A percentile compares a stretch with the other conserved stretches of the same genome.
Evolutionary conservation across 2,113 vertebrate genomes (phyloP).

Genomic region (Naja naja): DNA sequence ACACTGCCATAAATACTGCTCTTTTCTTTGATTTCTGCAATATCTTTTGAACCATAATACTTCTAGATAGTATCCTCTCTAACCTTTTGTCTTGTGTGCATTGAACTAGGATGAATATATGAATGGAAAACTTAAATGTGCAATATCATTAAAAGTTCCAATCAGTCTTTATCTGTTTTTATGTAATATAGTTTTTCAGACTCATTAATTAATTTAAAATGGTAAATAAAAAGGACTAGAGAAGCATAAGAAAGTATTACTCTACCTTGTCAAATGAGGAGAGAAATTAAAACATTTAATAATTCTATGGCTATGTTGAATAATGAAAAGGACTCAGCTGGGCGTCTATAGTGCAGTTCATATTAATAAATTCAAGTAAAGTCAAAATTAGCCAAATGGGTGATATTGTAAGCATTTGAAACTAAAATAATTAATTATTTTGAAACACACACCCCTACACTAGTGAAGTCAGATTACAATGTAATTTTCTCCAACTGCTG

Average conservation of each 20-base stretch:
- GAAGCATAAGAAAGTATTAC: conserved; percentile 11
- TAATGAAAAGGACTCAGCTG: conserved; percentile 9
- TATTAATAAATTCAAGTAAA: neutral
- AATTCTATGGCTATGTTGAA: conserved; percentile 12
- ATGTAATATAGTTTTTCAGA: conserved; percentile 26
- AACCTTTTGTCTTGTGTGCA: neutral
- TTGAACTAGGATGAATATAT: neutral
- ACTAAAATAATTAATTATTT: conserved; percentile 33
- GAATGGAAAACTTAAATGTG: conserved; percentile 5
- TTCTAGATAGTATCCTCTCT: neutral
- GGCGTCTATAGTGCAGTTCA: neutral
- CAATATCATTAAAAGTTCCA: conserved; percentile 14
- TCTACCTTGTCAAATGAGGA: conserved; percentile 18
- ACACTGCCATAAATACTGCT: neutral
- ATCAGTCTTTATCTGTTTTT: conserved; percentile 25
- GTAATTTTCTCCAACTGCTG: conserved; percentile 11
- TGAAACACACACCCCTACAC: neutral
- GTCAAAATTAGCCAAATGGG: conserved; percentile 7
- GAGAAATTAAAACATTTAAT: conserved; percentile 29
- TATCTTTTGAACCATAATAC: neutral
- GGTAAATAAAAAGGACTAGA: conserved; percentile 23
- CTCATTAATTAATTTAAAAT: conserved; percentile 7
- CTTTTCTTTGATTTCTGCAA: neutral
- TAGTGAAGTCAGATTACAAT: neutral
- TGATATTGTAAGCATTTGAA: conserved; percentile 27